Evolutionary conservation across 2,888 invertebrate genomes (phyloP).

Genomic region (Caenorhabditis doughertyi): DNA sequence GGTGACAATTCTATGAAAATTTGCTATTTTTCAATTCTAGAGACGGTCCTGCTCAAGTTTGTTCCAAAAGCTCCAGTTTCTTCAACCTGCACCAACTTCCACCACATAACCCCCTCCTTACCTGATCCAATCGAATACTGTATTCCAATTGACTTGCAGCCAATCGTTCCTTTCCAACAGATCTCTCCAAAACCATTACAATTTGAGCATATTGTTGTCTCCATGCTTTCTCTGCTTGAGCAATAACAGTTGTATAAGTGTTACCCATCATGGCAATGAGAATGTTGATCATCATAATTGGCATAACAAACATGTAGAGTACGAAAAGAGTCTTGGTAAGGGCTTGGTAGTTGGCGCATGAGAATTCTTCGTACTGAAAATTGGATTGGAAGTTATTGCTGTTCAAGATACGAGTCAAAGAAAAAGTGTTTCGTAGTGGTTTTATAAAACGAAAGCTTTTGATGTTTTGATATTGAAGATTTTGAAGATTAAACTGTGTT

Average conservation of each 20-base stretch:
- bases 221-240: conserved; percentile 99
- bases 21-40: no score
- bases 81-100: no score
- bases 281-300: conserved; percentile 96
- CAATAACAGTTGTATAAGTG: conserved; percentile 97
- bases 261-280: conserved; percentile 99
- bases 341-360: conserved; percentile 92
- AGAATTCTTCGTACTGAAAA: conserved; percentile 93
- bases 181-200: conserved; percentile 95
- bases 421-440: no score
- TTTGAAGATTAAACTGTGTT: no score
- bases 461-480: no score
- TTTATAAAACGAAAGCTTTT: no score
- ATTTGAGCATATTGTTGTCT: conserved; percentile 99
- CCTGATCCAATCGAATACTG: conserved; percentile 87
- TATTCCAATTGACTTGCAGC: conserved; percentile 95
- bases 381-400: neutral
- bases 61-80: no score
- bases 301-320: conserved; percentile 97
- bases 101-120: no score
- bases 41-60: no score
- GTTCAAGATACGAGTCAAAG: no score
- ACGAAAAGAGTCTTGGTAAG: conserved; percentile 97
- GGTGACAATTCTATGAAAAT: no score
- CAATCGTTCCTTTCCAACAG: conserved; percentile 92